Evolutionary conservation across 2,113 vertebrate genomes (phyloP).

Genomic region (Caretta caretta): DNA sequence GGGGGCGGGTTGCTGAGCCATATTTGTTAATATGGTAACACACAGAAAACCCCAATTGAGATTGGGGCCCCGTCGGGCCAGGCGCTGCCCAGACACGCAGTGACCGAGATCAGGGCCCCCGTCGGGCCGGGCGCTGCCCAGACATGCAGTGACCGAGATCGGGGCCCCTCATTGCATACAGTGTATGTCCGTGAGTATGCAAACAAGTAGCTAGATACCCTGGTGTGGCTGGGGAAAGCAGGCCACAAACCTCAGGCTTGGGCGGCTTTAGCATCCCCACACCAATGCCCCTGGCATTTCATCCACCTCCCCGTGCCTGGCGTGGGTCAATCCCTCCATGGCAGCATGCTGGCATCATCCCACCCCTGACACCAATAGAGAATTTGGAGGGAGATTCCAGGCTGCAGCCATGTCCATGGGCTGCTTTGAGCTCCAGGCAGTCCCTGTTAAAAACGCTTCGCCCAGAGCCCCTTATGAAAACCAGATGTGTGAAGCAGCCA

Average conservation of each 20-base stretch:
- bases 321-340: background rate
- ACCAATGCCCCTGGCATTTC: background rate
- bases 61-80: background rate
- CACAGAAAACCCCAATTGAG: background rate
- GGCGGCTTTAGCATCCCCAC: background rate
- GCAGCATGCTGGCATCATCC: background rate
- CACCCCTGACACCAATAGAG: background rate
- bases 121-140: background rate
- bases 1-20: no score
- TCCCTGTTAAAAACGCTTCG: background rate
- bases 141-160: no score
- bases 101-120: background rate
- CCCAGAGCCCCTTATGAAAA: constrained; percentile 11
- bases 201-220: background rate
- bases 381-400: background rate
- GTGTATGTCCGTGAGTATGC: no score
- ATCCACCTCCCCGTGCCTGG: background rate
- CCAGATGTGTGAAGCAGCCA: background rate
- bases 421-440: background rate
- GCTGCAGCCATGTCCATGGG: background rate
- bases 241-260: background rate
- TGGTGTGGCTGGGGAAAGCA: background rate
- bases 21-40: background rate
- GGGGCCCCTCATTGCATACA: no score
- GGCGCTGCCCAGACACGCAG: no score